These are phyloP conservation scores for Apodemia duryi DNA, from an alignment of 2,888 invertebrate species.

Conservation along the genomic window DNA sequence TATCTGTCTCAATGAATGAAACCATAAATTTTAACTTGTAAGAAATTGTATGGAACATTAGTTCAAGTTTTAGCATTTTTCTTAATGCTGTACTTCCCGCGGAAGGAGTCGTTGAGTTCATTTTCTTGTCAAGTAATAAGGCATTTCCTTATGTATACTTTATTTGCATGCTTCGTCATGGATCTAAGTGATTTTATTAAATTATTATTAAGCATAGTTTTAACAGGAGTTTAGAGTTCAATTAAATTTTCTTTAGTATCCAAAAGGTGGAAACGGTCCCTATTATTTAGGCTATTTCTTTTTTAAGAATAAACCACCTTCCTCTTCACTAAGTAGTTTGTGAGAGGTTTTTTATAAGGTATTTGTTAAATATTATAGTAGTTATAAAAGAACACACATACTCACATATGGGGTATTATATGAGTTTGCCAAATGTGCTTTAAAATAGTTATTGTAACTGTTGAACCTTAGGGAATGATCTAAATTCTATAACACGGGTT, in stretches of 20 bases:
- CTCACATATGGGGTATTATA: no score
- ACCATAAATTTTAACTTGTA: not conserved
- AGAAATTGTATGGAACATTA: constrained; percentile 2
- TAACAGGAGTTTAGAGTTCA: no score
- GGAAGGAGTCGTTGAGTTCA: not conserved
- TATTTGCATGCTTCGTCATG: not conserved
- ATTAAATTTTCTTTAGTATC: not conserved
- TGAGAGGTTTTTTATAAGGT: no score
- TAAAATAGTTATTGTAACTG: no score
- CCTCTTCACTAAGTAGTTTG: no score
- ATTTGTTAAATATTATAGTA: no score
- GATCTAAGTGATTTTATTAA: not conserved
- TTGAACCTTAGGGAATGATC: no score
- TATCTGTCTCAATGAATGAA: constrained; percentile 3
- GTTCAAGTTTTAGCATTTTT: constrained; percentile 1
- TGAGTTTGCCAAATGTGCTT: no score
- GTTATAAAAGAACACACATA: no score
- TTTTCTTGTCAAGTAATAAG: not conserved
- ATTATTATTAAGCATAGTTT: not conserved
- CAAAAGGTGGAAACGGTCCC: not conserved
- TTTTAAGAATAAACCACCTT: no score
- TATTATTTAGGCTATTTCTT: not conserved
- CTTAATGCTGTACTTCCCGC: not conserved
- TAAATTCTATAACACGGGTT: no score
- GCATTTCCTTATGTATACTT: not conserved